Evolutionary conservation across 2,113 vertebrate species (phyloP).

Genomic region (Peromyscus maniculatus): DNA sequence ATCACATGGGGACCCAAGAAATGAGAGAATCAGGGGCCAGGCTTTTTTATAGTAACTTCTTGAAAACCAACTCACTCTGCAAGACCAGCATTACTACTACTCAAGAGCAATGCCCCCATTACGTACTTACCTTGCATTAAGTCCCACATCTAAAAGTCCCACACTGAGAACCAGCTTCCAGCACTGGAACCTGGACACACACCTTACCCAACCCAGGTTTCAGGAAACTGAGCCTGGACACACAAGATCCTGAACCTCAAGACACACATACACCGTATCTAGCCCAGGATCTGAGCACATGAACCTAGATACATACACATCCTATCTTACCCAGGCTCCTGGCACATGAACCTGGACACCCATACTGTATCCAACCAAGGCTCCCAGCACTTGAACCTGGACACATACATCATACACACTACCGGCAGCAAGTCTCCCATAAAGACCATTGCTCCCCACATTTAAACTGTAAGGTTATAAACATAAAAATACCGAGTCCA

Average conservation of each 20-base stretch:
- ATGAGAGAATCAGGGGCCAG: not conserved
- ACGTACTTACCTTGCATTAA: too few relatives aligned
- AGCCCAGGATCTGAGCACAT: not conserved
- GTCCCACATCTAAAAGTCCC: not conserved
- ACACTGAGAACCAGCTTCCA: not conserved
- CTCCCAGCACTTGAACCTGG: not conserved
- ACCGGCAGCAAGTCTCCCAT: not conserved
- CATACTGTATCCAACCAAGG: not conserved
- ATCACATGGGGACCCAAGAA: not conserved
- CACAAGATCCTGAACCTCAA: not conserved
- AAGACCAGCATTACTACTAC: too few relatives aligned
- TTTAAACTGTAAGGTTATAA: conserved; percentile 1
- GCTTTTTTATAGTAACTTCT: not conserved
- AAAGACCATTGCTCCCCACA: not conserved
- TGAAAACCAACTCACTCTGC: not conserved
- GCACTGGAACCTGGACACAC: not conserved
- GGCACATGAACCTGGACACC: not conserved
- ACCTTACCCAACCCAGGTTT: not conserved
- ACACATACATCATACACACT: not conserved
- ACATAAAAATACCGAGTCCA: not conserved
- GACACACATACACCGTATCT: too few relatives aligned
- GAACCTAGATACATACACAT: not conserved
- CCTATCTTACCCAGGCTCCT: not conserved
- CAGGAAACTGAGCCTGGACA: not conserved
- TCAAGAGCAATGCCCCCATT: not conserved